These are phyloP conservation scores for Romanogobio albipinnatus DNA, from an alignment of 2,113 vertebrate genomes.

Conservation along the genomic window DNA sequence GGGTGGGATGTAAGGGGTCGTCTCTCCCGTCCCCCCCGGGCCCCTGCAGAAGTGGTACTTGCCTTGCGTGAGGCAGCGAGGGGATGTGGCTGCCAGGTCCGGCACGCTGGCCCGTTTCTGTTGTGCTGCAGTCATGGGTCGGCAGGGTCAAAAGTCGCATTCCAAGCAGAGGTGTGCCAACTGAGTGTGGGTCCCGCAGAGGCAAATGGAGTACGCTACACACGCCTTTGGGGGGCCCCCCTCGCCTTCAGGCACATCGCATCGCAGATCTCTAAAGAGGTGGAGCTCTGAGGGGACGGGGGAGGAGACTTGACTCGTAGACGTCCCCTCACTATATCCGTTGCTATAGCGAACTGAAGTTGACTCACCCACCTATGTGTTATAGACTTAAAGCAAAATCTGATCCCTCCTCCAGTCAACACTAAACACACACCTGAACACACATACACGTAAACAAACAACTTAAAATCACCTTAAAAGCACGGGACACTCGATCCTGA, in stretches of 20 bases:
- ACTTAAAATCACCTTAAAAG: constrained; percentile 21
- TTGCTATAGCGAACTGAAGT: constrained; percentile 35
- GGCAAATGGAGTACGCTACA: constrained; percentile 84
- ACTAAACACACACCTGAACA: constrained; percentile 46
- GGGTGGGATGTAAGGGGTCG: constrained; percentile 78
- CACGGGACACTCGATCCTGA: constrained; percentile 37
- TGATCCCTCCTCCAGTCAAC: constrained; percentile 40
- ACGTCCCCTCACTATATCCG: constrained; percentile 30
- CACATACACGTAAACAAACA: constrained; percentile 53
- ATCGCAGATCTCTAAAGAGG: constrained; percentile 85
- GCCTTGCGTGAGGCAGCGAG: constrained; percentile 84
- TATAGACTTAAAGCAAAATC: constrained; percentile 63
- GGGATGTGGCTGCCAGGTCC: constrained; percentile 82
- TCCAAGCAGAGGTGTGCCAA: constrained; percentile 89
- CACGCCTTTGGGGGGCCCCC: constrained; percentile 84
- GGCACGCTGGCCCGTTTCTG: constrained; percentile 85
- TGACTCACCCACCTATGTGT: constrained; percentile 57
- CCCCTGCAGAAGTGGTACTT: constrained; percentile 84
- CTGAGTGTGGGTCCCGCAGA: constrained; percentile 79
- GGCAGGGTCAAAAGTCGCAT: constrained; percentile 81
- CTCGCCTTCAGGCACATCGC: constrained; percentile 87
- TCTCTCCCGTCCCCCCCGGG: constrained; percentile 75
- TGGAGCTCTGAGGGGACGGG: constrained; percentile 77
- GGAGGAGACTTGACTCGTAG: constrained; percentile 29
- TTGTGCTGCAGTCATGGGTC: constrained; percentile 85